Base-by-base conservation (phyloP, 2,113 vertebrate genomes). In the Paramisgurnus dabryanus region DNA sequence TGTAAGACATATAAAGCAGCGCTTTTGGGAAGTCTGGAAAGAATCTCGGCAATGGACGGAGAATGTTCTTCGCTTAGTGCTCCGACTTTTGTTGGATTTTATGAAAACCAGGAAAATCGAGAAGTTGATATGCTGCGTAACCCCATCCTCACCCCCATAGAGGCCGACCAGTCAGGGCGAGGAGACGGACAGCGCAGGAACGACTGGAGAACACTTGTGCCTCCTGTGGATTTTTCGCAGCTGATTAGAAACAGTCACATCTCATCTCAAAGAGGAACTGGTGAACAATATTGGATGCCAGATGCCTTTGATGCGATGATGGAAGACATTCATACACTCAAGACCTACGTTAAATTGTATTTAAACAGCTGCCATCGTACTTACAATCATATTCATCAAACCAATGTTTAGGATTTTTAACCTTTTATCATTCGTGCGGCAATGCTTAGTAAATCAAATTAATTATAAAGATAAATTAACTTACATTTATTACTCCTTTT, bases 61-160 rank as follows among this genome's bases (percentile, higher is more conserved):
- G 55, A 76, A 78, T 53, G 77, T 39, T 67, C 58, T 45, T 57
- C 67, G 66, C 61, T 17, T 50, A 61, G 53, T 60, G 57, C 9
- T 80, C 53, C 76, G 78, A 80, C n/a, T 60, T 79, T 49, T 22
- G 41, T 67, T 85, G 13, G 47, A 83, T 61, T 80, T 81, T 81
- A 87, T 78, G 67, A 85, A 78, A 82, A 85, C 83, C 45, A 84
- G 79, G 66, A 84, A 58, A 80, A 82, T 79, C 79, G 27, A 17
- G 71, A 49, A 39, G 55, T 85, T 76, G 83, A 85, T 82, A 76
- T 84, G 80, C 82, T 84, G 61, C 61, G 75, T 18, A 65, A 75
- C 67, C 73, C 27, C 61, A 58, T 63, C 22, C 81, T 55, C 73
- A 81, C 64, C 66, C 87, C 65, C 47, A 76, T 49, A 22, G 22